These are phyloP conservation scores for Euwallacea fornicatus DNA, from an alignment of 1,140 invertebrate species.

Conservation along the genomic window DNA sequence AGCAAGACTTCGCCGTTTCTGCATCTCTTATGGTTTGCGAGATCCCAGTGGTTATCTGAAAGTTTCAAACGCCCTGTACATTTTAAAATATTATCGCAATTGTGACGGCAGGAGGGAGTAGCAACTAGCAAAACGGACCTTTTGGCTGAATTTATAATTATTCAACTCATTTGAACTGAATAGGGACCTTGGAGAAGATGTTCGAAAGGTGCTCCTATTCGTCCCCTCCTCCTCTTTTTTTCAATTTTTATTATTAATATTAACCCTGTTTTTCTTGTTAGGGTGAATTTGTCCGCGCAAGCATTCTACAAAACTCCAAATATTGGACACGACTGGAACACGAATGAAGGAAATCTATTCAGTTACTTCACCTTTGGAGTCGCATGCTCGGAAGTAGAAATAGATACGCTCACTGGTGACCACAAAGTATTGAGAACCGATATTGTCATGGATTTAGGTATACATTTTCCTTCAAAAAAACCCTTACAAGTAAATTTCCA, in stretches of 20 bases:
- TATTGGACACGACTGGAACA: constrained; percentile 75
- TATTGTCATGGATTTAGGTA: constrained; percentile 91
- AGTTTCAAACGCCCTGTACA: too few species aligned
- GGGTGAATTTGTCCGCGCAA: constrained; percentile 80
- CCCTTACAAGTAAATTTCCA: background rate
- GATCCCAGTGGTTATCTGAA: too few species aligned
- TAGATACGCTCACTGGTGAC: constrained; percentile 87
- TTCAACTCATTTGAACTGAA: too few species aligned
- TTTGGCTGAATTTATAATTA: too few species aligned
- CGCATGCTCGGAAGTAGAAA: constrained; percentile 80
- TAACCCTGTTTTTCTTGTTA: background rate
- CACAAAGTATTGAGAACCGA: constrained; percentile 84
- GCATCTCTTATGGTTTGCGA: too few species aligned
- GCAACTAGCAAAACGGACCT: too few species aligned
- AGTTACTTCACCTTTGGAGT: constrained; percentile 83
- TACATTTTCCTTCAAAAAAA: background rate
- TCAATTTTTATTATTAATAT: background rate
- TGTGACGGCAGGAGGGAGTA: too few species aligned
- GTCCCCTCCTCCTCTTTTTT: background rate
- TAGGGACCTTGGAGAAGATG: too few species aligned
- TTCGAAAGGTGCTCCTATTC: too few species aligned
- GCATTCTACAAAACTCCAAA: constrained; percentile 85
- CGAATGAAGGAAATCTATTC: constrained; percentile 70
- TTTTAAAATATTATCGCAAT: too few species aligned
- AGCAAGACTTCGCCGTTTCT: too few species aligned